Percentiles rank a stretch among this genome's conserved stretches.
Evolutionary conservation across 64 coral and sea anemone species (phyloP).

Genomic region (Astreopora myriophthalma): DNA sequence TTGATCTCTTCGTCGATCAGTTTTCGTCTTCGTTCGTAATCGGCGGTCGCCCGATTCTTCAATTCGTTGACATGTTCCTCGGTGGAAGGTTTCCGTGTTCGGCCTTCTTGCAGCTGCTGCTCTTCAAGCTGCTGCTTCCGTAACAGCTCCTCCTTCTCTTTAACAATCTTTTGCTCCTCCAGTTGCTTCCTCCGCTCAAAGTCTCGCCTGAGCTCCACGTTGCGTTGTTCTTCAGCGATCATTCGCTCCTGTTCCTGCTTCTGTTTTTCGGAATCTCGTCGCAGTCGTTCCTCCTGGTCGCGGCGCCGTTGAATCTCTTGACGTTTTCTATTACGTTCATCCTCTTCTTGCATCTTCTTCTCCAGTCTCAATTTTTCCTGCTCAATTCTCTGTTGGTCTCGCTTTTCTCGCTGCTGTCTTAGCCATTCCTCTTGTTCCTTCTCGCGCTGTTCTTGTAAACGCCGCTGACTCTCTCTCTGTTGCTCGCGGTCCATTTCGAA

Average conservation of each 20-base stretch:
- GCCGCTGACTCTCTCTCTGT: slow-evolving; percentile 37
- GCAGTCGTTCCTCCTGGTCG: slow-evolving; percentile 73
- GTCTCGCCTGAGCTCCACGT: slow-evolving; percentile 44
- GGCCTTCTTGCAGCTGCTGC: background rate
- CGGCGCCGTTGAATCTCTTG: slow-evolving; percentile 65
- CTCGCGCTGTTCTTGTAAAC: slow-evolving; percentile 42
- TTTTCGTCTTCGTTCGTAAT: slow-evolving; percentile 79
- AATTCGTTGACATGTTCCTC: slow-evolving; percentile 81
- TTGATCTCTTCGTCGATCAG: slow-evolving; percentile 84
- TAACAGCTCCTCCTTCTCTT: slow-evolving; percentile 81
- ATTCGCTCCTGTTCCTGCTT: slow-evolving; percentile 65
- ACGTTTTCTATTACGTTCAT: slow-evolving; percentile 68
- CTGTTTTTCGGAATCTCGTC: slow-evolving; percentile 41
- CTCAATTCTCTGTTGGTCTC: slow-evolving; percentile 70
- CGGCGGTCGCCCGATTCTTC: slow-evolving; percentile 73
- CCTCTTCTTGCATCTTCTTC: slow-evolving; percentile 76
- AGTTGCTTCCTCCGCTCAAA: slow-evolving; percentile 55
- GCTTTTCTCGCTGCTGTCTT: slow-evolving; percentile 81
- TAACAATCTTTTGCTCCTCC: slow-evolving; percentile 76
- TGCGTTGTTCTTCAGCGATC: slow-evolving; percentile 50
- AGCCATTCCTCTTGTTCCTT: slow-evolving; percentile 83
- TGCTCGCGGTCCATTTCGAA: slow-evolving; percentile 81
- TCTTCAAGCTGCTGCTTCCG: slow-evolving; percentile 67
- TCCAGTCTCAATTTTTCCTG: slow-evolving; percentile 63
- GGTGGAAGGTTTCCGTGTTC: slow-evolving; percentile 17